Evolutionary conservation across 1,140 invertebrate species (phyloP).

Genomic region (Saccostrea cuccullata): DNA sequence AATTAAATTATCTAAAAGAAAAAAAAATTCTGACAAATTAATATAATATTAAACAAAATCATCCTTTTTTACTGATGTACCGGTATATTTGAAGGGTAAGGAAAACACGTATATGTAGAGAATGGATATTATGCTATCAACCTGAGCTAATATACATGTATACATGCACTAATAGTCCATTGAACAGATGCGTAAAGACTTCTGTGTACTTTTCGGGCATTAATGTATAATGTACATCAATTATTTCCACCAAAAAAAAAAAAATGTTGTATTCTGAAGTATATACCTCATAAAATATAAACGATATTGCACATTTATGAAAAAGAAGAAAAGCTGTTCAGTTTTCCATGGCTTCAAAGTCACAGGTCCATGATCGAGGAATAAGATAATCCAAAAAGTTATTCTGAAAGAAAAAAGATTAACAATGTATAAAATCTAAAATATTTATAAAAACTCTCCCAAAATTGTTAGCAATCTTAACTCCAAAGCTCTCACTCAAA

Average conservation of each 20-base stretch:
- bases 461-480: too few species aligned
- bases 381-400: conserved; percentile 75
- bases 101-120: background rate
- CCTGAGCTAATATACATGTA: background rate
- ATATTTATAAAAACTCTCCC: too few species aligned
- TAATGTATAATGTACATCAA: background rate
- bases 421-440: too few species aligned
- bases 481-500: too few species aligned
- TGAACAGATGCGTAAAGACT: too few species aligned
- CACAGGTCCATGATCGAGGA: conserved; percentile 77
- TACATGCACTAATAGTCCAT: background rate
- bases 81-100: too few species aligned
- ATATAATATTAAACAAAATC: too few species aligned
- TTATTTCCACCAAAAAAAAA: background rate
- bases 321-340: background rate
- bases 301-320: background rate
- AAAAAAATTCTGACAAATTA: too few species aligned
- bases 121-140: background rate
- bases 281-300: background rate
- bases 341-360: conserved; percentile 48
- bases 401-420: conserved; percentile 66
- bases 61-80: too few species aligned
- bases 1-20: too few species aligned
- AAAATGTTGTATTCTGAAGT: background rate
- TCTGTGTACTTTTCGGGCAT: background rate